Percentiles rank a stretch among this genome's conserved stretches.
Conservation (phyloP, 2,888 invertebrate genomes). For the Drosophila putrida region DNA sequence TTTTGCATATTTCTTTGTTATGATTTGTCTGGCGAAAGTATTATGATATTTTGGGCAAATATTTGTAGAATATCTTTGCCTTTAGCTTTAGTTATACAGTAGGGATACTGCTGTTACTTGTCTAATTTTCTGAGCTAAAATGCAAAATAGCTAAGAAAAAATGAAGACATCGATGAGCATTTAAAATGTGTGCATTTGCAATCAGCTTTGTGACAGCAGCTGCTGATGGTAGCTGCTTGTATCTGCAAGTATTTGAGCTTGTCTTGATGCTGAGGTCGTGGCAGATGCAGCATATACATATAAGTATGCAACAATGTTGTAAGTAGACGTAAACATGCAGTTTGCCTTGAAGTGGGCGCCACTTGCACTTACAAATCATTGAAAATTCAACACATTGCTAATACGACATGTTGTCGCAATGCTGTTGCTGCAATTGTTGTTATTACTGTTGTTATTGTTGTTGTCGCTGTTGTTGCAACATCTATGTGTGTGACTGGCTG, state of each 20-base stretch:
- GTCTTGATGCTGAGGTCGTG: not conserved
- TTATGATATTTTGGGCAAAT: not conserved
- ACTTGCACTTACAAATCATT: slow-evolving; percentile 73
- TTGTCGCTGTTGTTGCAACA: slow-evolving; percentile 16
- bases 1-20: not conserved
- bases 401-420: slow-evolving; percentile 71
- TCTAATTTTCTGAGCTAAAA: slow-evolving; percentile 3
- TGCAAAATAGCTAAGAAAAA: slow-evolving; percentile 42
- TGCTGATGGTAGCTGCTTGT: slow-evolving; percentile 21
- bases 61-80: not conserved
- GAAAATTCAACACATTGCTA: slow-evolving; percentile 78
- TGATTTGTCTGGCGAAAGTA: not conserved
- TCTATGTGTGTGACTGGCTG: slow-evolving; percentile 10
- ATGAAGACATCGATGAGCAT: slow-evolving; percentile 51
- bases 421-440: slow-evolving; percentile 27
- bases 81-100: not conserved
- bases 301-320: slow-evolving; percentile 50
- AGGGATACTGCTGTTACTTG: slow-evolving; percentile 19
- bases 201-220: slow-evolving; percentile 51
- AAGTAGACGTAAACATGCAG: slow-evolving; percentile 7
- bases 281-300: slow-evolving; percentile 22
- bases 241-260: slow-evolving; percentile 30
- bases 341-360: slow-evolving; percentile 53
- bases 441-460: slow-evolving; percentile 11
- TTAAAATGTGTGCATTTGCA: slow-evolving; percentile 62